Evolutionary conservation across 2,113 vertebrate genomes (phyloP).

Genomic region (Perca flavescens): DNA sequence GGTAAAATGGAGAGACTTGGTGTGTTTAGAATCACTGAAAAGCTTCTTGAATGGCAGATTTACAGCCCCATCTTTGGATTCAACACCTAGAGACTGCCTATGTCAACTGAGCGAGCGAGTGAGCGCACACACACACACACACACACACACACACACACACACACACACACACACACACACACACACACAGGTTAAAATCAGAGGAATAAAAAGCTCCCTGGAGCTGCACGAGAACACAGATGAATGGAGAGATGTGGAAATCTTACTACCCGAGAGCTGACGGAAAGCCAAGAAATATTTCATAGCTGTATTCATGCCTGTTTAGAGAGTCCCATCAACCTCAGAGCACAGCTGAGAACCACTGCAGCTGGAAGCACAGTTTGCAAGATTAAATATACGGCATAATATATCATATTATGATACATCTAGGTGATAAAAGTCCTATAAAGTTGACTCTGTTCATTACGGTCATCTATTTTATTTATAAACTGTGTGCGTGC

Average conservation of each 20-base stretch:
- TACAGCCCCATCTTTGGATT: neutral
- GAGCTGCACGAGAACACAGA: constrained; percentile 20
- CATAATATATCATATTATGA: neutral
- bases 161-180: neutral
- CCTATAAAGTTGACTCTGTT: neutral
- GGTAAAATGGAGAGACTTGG: neutral
- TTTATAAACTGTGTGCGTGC: neutral
- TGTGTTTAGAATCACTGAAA: neutral
- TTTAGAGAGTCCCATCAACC: constrained; percentile 48
- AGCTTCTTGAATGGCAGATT: constrained; percentile 19
- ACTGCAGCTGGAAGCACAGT: neutral
- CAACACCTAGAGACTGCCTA: neutral
- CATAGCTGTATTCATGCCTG: constrained; percentile 14
- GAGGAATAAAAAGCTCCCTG: constrained; percentile 27
- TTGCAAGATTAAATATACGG: neutral
- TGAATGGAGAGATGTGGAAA: constrained; percentile 21
- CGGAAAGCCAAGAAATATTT: constrained; percentile 15
- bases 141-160: too few species aligned
- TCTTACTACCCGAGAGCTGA: constrained; percentile 7
- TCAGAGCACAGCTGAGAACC: constrained; percentile 9
- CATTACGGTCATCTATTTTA: neutral
- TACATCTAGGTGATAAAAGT: neutral
- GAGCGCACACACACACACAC: too few species aligned
- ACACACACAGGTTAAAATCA: constrained; percentile 29
- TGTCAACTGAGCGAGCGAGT: constrained; percentile 18